Evolutionary conservation across 2,888 invertebrate species (phyloP), one percentile per base, ranked within the genome.

Genomic region (Gastracanthus pulcherrimus): DNA sequence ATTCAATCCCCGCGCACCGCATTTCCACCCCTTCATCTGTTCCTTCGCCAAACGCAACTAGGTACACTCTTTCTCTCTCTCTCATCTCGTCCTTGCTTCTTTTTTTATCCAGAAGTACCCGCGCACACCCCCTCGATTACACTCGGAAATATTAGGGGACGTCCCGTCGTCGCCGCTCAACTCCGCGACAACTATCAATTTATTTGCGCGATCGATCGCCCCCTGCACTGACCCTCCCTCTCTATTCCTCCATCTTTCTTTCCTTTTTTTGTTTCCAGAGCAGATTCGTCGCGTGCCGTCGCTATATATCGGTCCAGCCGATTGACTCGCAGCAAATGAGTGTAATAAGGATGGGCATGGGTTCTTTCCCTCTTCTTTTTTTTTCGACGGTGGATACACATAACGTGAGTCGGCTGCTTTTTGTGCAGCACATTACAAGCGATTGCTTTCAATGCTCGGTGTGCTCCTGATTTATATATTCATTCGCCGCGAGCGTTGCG

Each of bases 101-200:
- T 77, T 83, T 69, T 71, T 84, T 83, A 83, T 83, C 84, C 76
- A 83, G 85, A 55, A 64, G 75, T 41, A 58, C 48, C 76, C 58
- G 80, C 84, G 85, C 84, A 85, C 90, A 91, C 91, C 90, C 91
- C 90, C 88, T 90, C 90, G 90, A 91, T 91, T 92, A 91, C 90
- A 89, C 90, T 91, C 91, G 91, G 91, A 91, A 91, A 91, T 91
- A 91, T 91, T 91, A 91, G 91, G 91, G 91, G 91, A 91, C 91
- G 91, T 89, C 91, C 91, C 89, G 89, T 85, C 87, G 90, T 86
- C 31, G 23, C 38, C n/a, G n/a, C n/a, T n/a, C n/a, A n/a, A n/a
- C n/a, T n/a, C 58, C 58, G 90, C 90, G 90, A 88, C 89, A 89
- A 90, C 91, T 90, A 91, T 91, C 91, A 90, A 91, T 91, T 91